Conservation (phyloP, 2,888 invertebrate genomes). For the Leptarthrus brevirostris region DNA sequence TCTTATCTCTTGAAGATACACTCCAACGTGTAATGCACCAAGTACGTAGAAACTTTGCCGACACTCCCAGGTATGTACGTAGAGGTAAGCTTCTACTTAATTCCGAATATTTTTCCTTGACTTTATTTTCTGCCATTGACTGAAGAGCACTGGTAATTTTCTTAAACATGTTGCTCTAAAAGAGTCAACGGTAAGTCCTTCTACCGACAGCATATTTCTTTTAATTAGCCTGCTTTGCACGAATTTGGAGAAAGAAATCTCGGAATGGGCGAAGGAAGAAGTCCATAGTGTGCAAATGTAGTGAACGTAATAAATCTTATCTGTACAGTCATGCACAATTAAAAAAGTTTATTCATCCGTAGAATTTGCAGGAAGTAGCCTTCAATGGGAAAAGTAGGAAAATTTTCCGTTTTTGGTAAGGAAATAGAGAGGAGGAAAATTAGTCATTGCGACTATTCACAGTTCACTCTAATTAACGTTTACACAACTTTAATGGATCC, state of each 20-base stretch:
- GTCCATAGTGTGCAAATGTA: slow-evolving; percentile 7
- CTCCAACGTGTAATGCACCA: slow-evolving; percentile 25
- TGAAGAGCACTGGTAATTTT: slow-evolving; percentile 20
- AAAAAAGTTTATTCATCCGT: slow-evolving; percentile 32
- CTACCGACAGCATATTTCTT: slow-evolving; percentile 8
- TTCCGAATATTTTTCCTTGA: slow-evolving; percentile 35
- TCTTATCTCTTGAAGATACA: slow-evolving; percentile 28
- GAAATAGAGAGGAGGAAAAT: slow-evolving; percentile 37
- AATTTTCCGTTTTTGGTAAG: slow-evolving; percentile 20
- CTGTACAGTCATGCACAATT: background rate
- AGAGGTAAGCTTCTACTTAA: slow-evolving; percentile 7
- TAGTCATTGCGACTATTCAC: slow-evolving; percentile 45
- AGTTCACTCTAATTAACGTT: slow-evolving; percentile 46
- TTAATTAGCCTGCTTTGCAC: slow-evolving; percentile 38
- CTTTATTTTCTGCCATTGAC: slow-evolving; percentile 21
- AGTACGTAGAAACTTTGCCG: slow-evolving; percentile 27
- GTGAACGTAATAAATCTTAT: slow-evolving; percentile 40
- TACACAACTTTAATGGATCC: slow-evolving; percentile 47
- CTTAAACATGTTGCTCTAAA: slow-evolving; percentile 43
- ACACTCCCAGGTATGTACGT: slow-evolving; percentile 13
- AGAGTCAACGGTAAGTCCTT: background rate
- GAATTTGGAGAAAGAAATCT: slow-evolving; percentile 6
- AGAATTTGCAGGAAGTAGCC: slow-evolving; percentile 32
- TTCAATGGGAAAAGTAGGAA: slow-evolving; percentile 33
- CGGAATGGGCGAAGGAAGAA: background rate